phyloP scores from a whole-genome alignment of 1,140 invertebrate genomes.

The Doryteuthis pealeii region DNA sequence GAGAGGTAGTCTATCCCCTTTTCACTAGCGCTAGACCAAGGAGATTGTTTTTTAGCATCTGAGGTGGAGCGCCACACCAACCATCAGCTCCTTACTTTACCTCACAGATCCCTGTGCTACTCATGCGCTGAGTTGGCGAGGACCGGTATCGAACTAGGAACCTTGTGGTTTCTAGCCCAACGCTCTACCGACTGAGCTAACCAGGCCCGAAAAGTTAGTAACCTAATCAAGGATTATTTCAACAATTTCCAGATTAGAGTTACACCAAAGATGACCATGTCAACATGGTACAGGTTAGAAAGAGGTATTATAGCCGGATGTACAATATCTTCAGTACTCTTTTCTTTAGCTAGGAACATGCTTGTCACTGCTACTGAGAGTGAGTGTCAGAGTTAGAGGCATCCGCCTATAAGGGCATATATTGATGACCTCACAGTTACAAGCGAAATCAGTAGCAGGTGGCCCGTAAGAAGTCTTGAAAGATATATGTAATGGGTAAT shows the following conservation, averaged over 20 bases:
- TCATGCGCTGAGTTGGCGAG: no score
- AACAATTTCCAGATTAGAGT: not conserved
- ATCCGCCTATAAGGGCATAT: constrained; percentile 16
- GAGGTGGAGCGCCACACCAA: no score
- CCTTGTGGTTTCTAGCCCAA: no score
- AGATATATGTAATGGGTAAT: not conserved
- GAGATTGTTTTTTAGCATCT: no score
- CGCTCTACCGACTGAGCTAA: no score
- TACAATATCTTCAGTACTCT: constrained; percentile 19
- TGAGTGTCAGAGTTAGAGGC: constrained; percentile 3
- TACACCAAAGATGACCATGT: not conserved
- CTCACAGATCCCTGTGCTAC: no score
- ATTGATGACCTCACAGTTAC: not conserved
- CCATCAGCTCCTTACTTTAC: no score
- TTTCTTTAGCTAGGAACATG: constrained; percentile 19
- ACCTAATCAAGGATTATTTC: not conserved
- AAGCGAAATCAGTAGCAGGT: not conserved
- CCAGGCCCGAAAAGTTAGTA: no score
- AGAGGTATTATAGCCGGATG: constrained; percentile 22
- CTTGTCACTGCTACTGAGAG: constrained; percentile 15
- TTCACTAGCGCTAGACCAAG: no score
- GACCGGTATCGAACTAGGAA: no score
- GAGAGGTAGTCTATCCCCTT: no score
- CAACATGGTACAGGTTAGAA: constrained; percentile 18
- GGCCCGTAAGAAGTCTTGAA: not conserved